Percentiles rank a stretch among this genome's conserved stretches.
Conservation (phyloP, 2,113 vertebrate genomes). For the Vombatus ursinus region DNA sequence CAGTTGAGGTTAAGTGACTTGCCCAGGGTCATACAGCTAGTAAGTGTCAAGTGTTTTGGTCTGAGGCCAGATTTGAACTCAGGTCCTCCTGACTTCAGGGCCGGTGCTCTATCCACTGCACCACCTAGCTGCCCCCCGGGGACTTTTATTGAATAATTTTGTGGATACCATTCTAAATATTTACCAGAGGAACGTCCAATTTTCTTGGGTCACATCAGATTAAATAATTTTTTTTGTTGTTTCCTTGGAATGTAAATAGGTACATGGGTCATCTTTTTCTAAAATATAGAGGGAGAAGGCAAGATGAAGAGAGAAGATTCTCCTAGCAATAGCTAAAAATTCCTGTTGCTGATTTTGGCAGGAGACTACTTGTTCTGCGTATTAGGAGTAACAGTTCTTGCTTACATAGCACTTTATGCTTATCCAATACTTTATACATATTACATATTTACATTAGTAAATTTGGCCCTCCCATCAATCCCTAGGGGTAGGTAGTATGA, state of each 20-base stretch:
- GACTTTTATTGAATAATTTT: background rate
- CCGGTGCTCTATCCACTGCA: no score
- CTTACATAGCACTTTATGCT: background rate
- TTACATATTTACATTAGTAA: background rate
- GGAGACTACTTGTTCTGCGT: background rate
- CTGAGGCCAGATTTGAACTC: no score
- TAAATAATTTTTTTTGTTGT: background rate
- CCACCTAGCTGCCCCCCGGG: no score
- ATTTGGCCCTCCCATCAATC: background rate
- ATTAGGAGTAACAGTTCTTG: background rate
- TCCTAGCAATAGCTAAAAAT: background rate
- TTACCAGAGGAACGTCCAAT: background rate
- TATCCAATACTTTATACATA: background rate
- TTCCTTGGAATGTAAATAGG: background rate
- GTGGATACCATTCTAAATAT: background rate
- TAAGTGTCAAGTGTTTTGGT: no score
- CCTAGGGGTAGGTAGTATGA: background rate
- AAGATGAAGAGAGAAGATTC: background rate
- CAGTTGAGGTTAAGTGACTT: no score
- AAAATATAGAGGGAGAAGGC: background rate
- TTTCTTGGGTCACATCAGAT: background rate
- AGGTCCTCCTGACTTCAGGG: no score
- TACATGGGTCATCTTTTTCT: background rate
- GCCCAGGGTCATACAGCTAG: no score
- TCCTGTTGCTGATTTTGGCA: background rate